These are phyloP conservation scores for Cheilosia variabilis DNA, from an alignment of 2,888 invertebrate species.

Conservation along the genomic window DNA sequence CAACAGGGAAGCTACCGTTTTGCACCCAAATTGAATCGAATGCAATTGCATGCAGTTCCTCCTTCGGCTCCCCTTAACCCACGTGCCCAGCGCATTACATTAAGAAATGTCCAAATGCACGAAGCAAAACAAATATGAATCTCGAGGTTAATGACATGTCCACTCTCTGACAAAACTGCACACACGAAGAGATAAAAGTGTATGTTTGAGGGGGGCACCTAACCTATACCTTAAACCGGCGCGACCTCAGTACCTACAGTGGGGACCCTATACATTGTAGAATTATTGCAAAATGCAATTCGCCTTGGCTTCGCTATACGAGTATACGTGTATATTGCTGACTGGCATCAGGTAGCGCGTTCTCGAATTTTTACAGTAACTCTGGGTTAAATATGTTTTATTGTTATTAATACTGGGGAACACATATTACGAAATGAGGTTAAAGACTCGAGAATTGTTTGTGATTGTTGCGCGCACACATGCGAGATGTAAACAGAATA, in stretches of 20 bases:
- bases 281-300: constrained; percentile 65
- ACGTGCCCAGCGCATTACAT: constrained; percentile 25
- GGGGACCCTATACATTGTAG: constrained; percentile 38
- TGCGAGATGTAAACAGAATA: constrained; percentile 57
- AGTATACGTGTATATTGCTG: neutral
- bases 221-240: constrained; percentile 26
- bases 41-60: constrained; percentile 49
- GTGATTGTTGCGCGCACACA: constrained; percentile 67
- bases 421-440: constrained; percentile 75
- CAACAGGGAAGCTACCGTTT: constrained; percentile 21
- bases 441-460: constrained; percentile 74
- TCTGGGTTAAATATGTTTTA: constrained; percentile 74
- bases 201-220: neutral
- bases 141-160: constrained; percentile 68
- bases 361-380: constrained; percentile 44
- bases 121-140: constrained; percentile 54
- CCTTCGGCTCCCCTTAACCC: neutral
- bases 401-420: constrained; percentile 74
- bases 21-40: constrained; percentile 43
- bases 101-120: constrained; percentile 15
- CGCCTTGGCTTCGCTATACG: constrained; percentile 30
- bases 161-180: constrained; percentile 46
- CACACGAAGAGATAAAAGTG: constrained; percentile 47
- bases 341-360: neutral
- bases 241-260: constrained; percentile 58